phyloP scores from a whole-genome alignment of 37 sponge, comb jelly and placozoan species.

The Haliclona indistincta region DNA sequence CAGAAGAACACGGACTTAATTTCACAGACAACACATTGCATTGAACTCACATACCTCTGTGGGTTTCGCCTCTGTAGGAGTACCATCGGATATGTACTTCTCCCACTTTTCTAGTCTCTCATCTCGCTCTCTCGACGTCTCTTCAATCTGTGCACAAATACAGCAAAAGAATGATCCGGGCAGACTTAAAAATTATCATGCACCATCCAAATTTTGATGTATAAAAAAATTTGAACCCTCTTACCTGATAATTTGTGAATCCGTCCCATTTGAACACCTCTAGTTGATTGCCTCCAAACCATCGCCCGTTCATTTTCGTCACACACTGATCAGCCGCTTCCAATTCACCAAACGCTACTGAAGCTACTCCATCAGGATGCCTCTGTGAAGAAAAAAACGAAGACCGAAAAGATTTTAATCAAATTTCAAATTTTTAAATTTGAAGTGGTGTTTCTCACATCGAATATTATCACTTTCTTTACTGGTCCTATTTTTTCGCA shows the following conservation, averaged over 20 bases:
- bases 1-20: too few relatives aligned
- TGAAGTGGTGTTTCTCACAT: constrained; percentile 56
- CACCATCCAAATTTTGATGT: too few relatives aligned
- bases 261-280: constrained; percentile 89
- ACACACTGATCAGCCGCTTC: constrained; percentile 84
- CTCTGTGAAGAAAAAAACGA: constrained; percentile 40
- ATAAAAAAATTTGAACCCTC: not conserved
- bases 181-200: too few relatives aligned
- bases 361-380: constrained; percentile 92
- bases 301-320: constrained; percentile 74
- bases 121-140: constrained; percentile 87
- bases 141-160: constrained; percentile 52
- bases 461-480: constrained; percentile 90
- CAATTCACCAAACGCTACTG: constrained; percentile 85
- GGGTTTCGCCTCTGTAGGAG: too few relatives aligned
- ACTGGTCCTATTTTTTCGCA: constrained; percentile 93
- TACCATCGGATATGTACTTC: constrained; percentile 68
- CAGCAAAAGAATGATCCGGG: too few relatives aligned
- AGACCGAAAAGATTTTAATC: not conserved
- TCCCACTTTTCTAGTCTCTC: constrained; percentile 88
- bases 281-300: constrained; percentile 77
- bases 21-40: too few relatives aligned
- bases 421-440: not conserved
- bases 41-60: too few relatives aligned
- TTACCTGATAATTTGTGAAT: constrained; percentile 74